Conservation (phyloP, 1,140 invertebrate genomes). For the Trinorchestia longiramus region DNA sequence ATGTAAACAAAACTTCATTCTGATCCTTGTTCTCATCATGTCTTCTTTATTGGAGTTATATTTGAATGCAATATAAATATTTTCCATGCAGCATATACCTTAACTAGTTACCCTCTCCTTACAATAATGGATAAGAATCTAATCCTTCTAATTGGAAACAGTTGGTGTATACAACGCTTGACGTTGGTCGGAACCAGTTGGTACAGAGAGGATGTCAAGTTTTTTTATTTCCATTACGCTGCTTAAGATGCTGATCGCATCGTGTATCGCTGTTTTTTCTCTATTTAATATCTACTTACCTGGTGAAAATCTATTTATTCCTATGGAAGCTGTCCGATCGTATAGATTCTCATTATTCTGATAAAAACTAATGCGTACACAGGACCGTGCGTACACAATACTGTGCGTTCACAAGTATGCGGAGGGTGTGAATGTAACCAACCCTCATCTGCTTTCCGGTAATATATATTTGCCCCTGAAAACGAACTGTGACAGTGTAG, state of each 20-base stretch:
- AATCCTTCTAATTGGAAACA: background rate
- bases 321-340: background rate
- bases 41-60: too few species aligned
- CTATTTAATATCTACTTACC: background rate
- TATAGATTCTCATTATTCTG: background rate
- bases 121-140: background rate
- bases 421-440: background rate
- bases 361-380: background rate
- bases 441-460: background rate
- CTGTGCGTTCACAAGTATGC: background rate
- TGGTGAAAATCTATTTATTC: background rate
- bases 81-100: too few species aligned
- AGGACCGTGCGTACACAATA: too few species aligned
- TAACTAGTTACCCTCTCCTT: background rate
- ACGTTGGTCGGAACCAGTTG: background rate
- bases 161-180: background rate
- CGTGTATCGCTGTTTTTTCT: background rate
- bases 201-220: too few species aligned
- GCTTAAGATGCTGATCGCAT: too few species aligned
- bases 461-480: background rate
- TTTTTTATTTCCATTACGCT: too few species aligned
- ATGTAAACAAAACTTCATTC: too few species aligned
- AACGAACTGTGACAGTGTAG: background rate
- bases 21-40: too few species aligned
- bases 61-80: too few species aligned